Percentiles rank a stretch among this genome's conserved stretches.
Conservation (phyloP, 2,113 vertebrate genomes). For the Chaetodon trifascialis region DNA sequence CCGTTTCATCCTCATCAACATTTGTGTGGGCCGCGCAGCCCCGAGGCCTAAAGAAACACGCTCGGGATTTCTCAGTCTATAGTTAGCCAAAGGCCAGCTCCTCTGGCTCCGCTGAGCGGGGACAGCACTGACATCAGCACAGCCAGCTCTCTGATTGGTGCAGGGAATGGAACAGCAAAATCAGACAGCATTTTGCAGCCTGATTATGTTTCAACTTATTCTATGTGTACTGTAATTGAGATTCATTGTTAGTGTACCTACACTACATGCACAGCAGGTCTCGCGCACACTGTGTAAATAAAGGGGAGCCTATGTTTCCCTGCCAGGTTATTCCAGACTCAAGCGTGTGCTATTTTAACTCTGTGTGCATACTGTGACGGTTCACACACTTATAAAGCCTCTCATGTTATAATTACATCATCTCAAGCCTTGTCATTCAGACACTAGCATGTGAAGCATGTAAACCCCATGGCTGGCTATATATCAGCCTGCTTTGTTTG, state of each 20-base stretch:
- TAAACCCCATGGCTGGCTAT: slow-evolving; percentile 75
- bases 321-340: slow-evolving; percentile 58
- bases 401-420: slow-evolving; percentile 80
- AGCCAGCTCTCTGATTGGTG: slow-evolving; percentile 40
- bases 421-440: slow-evolving; percentile 76
- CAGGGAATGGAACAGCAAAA: neutral
- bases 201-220: slow-evolving; percentile 41
- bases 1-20: slow-evolving; percentile 79
- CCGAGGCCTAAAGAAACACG: slow-evolving; percentile 68
- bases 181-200: slow-evolving; percentile 14
- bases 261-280: slow-evolving; percentile 46
- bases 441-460: slow-evolving; percentile 78
- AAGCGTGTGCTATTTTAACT: slow-evolving; percentile 62
- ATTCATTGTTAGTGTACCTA: slow-evolving; percentile 46
- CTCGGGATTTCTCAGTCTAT: slow-evolving; percentile 71
- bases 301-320: slow-evolving; percentile 60
- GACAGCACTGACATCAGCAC: slow-evolving; percentile 51
- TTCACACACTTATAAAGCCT: slow-evolving; percentile 61
- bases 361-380: slow-evolving; percentile 54
- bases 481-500: slow-evolving; percentile 81
- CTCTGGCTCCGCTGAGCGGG: slow-evolving; percentile 62
- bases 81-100: slow-evolving; percentile 74
- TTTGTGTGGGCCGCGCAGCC: slow-evolving; percentile 77
- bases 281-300: slow-evolving; percentile 53
- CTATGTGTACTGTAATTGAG: slow-evolving; percentile 50